phyloP scores from a whole-genome alignment of 1,140 invertebrate species.

The Pseudachorutes palmiensis region DNA sequence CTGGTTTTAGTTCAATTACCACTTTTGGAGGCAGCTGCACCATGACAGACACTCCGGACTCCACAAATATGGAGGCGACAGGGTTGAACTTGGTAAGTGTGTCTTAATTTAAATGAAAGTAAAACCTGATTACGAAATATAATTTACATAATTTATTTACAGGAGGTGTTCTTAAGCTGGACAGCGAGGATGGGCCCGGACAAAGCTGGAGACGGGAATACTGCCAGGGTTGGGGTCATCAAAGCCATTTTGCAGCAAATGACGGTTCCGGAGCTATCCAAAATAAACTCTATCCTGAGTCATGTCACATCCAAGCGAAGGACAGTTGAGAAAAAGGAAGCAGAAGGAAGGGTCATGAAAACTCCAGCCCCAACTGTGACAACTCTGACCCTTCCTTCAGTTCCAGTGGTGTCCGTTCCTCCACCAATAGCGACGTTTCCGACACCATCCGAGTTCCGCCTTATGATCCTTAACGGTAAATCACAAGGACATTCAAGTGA shows the following conservation, averaged over 20 bases:
- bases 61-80: too few species aligned
- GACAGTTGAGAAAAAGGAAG: not conserved
- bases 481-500: too few species aligned
- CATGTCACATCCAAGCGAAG: not conserved
- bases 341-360: not conserved
- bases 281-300: not conserved
- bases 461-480: not conserved
- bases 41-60: too few species aligned
- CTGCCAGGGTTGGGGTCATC: not conserved
- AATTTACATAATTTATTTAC: too few species aligned
- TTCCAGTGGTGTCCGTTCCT: not conserved
- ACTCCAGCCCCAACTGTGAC: constrained; percentile 5
- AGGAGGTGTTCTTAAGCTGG: not conserved
- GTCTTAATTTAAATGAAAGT: too few species aligned
- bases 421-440: not conserved
- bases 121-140: too few species aligned
- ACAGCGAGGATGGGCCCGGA: not conserved
- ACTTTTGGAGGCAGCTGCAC: too few species aligned
- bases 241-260: not conserved
- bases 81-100: too few species aligned
- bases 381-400: not conserved
- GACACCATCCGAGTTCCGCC: not conserved
- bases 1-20: too few species aligned
- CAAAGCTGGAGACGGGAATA: not conserved
- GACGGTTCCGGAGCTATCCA: not conserved